phyloP scores from a whole-genome alignment of 1,140 invertebrate genomes.

The Latrodectus geometricus region DNA sequence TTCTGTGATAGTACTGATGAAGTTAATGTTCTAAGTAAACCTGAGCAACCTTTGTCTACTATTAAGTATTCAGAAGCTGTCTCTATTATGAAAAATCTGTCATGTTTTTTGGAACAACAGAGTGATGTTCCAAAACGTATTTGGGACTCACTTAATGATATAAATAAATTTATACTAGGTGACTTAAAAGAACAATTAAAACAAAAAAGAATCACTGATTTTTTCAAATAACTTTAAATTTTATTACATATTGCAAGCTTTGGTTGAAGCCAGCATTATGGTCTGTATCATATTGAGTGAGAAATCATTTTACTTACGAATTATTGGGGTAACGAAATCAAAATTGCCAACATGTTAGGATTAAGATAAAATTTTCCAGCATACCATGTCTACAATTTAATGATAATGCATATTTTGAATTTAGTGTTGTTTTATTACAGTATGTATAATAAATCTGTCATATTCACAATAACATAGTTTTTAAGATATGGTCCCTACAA shows the following conservation, averaged over 20 bases:
- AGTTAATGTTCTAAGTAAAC: background rate
- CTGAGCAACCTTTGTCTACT: background rate
- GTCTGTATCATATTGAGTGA: no score
- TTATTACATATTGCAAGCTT: background rate
- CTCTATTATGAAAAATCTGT: background rate
- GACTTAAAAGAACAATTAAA: conserved; percentile 4
- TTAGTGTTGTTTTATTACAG: no score
- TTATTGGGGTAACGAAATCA: no score
- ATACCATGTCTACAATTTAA: no score
- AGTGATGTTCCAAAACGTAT: background rate
- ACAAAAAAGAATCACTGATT: conserved; percentile 24
- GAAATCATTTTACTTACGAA: no score
- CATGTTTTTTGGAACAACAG: conserved; percentile 6
- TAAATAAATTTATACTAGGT: background rate
- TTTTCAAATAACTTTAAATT: background rate
- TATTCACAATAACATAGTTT: no score
- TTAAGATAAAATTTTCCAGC: no score
- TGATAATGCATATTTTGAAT: no score
- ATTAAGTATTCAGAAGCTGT: background rate
- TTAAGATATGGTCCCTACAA: no score
- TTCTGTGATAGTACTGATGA: conserved; percentile 4
- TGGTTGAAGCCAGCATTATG: background rate
- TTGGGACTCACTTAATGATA: background rate
- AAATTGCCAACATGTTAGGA: no score
- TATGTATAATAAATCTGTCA: no score